A percentile compares a stretch with the other conserved stretches of the same genome.
Conservation (phyloP, 64 coral and sea anemone species). For the Actinia equina region DNA sequence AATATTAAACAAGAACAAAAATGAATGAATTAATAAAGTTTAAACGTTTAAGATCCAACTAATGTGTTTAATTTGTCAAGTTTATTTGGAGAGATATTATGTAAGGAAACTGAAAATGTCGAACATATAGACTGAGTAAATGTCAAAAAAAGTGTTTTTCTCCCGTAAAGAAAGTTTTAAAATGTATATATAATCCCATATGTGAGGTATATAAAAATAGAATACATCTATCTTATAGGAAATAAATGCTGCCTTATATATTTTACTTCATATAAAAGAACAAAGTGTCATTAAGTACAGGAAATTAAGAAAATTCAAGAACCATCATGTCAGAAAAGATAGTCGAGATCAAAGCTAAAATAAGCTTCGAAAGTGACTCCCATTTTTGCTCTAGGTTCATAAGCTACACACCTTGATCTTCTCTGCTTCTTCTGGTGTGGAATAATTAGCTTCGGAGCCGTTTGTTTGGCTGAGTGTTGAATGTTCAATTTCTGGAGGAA, state of each 20-base stretch:
- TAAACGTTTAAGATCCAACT: background rate
- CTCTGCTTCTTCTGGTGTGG: slow-evolving; percentile 25
- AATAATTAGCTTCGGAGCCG: background rate
- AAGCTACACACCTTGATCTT: slow-evolving; percentile 32
- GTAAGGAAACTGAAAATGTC: background rate
- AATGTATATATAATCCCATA: no score
- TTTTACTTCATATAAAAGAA: background rate
- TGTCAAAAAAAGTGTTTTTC: no score
- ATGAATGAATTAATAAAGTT: background rate
- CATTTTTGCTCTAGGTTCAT: background rate
- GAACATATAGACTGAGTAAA: background rate
- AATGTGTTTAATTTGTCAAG: background rate
- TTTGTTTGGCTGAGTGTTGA: slow-evolving; percentile 44
- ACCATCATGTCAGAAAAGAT: background rate
- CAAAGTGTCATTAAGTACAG: background rate
- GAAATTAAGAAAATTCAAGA: background rate
- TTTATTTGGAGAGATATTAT: background rate
- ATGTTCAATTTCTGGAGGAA: slow-evolving; percentile 75
- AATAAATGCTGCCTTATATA: background rate
- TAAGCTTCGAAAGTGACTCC: background rate
- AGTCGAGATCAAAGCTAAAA: background rate
- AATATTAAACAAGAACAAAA: background rate
- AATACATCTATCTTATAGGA: background rate
- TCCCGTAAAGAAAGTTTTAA: no score
- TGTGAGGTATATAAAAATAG: background rate